Percentiles rank a stretch among this genome's conserved stretches.
Conservation (phyloP, 1,140 invertebrate species). For the Drosophila azteca region DNA sequence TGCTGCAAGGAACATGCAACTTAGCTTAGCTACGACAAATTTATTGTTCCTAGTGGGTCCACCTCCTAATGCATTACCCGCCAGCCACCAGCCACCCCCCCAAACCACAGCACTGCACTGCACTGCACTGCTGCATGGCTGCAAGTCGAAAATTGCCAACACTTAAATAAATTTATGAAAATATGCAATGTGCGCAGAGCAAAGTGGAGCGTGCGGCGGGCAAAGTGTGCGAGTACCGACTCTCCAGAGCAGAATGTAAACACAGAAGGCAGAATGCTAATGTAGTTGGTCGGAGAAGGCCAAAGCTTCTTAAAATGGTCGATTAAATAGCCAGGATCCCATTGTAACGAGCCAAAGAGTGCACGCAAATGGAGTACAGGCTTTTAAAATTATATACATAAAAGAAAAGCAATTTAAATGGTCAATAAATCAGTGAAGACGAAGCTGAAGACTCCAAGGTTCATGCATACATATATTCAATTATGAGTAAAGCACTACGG, state of each 20-base stretch:
- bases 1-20: constrained; percentile 11
- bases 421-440: too few species aligned
- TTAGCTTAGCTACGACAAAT: constrained; percentile 33
- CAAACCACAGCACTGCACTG: too few species aligned
- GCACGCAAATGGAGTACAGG: too few species aligned
- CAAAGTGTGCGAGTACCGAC: constrained; percentile 8
- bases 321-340: too few species aligned
- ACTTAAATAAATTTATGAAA: constrained; percentile 50
- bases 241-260: constrained; percentile 1
- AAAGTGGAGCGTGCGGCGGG: constrained; percentile 21
- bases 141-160: constrained; percentile 31
- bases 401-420: too few species aligned
- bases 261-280: constrained; percentile 20
- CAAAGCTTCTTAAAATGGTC: too few species aligned
- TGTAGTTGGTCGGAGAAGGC: background rate
- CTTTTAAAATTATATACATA: too few species aligned
- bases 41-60: constrained; percentile 19
- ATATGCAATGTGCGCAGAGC: constrained; percentile 15
- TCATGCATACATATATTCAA: too few species aligned
- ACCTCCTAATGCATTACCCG: constrained; percentile 7
- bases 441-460: too few species aligned
- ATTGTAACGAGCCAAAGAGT: too few species aligned
- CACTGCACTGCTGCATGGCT: too few species aligned
- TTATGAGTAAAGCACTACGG: too few species aligned
- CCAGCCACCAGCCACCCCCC: background rate